phyloP scores from a whole-genome alignment of 2,113 vertebrate genomes.

The Mungos mungo region DNA sequence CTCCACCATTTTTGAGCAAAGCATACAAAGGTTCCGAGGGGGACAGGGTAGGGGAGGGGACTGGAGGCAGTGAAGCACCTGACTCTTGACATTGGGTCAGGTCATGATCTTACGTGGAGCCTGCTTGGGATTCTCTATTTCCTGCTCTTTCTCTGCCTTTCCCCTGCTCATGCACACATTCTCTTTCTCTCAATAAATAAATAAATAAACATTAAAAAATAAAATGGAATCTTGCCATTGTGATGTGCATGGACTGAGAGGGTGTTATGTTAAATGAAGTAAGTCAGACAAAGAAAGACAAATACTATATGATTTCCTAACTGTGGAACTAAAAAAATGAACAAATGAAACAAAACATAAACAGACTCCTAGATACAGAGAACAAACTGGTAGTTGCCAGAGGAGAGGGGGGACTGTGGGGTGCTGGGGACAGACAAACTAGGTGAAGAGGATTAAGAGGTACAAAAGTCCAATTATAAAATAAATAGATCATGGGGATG shows the following conservation, averaged over 20 bases:
- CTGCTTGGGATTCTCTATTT: no score
- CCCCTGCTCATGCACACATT: no score
- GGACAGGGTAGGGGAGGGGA: not conserved
- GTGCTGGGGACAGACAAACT: not conserved
- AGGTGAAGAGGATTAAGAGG: not conserved
- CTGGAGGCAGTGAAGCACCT: not conserved
- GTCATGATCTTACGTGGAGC: no score
- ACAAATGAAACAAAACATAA: not conserved
- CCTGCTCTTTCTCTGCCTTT: no score
- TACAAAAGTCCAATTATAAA: not conserved
- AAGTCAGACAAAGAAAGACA: not conserved
- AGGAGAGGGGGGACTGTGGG: not conserved
- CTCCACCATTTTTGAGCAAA: constrained; percentile 83
- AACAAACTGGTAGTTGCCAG: not conserved
- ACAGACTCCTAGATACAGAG: not conserved
- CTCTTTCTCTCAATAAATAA: no score
- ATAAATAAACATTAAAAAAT: no score
- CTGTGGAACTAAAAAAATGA: not conserved
- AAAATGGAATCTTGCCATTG: not conserved
- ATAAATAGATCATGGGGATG: not conserved
- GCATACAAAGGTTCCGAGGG: constrained; percentile 81
- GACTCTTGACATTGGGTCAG: no score
- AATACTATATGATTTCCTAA: not conserved
- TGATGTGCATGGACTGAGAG: not conserved
- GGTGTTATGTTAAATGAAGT: not conserved